phyloP scores from a whole-genome alignment of 2,113 vertebrate genomes.

The Tragelaphus strepsiceros region DNA sequence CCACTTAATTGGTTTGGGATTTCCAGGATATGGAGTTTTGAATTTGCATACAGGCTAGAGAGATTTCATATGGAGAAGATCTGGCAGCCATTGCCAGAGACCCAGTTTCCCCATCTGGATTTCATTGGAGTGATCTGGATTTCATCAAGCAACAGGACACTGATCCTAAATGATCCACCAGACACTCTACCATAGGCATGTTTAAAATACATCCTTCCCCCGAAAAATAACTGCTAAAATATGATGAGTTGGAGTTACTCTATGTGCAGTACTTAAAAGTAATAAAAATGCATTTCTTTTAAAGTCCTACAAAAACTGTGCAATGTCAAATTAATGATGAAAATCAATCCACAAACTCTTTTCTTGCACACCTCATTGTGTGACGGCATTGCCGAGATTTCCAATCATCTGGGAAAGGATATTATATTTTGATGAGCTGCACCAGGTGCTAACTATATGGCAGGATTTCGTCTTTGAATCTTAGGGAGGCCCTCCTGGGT shows the following conservation, averaged over 20 bases:
- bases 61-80: conserved; percentile 67
- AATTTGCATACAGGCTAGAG: conserved; percentile 65
- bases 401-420: conserved; percentile 60
- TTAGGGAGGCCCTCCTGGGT: conserved; percentile 37
- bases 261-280: conserved; percentile 65
- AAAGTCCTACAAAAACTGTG: conserved; percentile 58
- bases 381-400: conserved; percentile 60
- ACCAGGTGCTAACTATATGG: conserved; percentile 69
- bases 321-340: conserved; percentile 67
- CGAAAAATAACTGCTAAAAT: conserved; percentile 69
- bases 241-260: conserved; percentile 61
- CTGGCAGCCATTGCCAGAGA: conserved; percentile 65
- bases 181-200: conserved; percentile 64
- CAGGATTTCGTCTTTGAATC: conserved; percentile 59
- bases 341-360: conserved; percentile 68
- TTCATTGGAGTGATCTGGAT: conserved; percentile 71
- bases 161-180: conserved; percentile 74
- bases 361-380: conserved; percentile 62
- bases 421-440: conserved; percentile 62
- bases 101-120: conserved; percentile 72
- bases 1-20: conserved; percentile 68
- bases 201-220: conserved; percentile 70
- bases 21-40: conserved; percentile 68
- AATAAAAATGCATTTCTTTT: conserved; percentile 68
- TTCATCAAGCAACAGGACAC: conserved; percentile 73